Base-by-base conservation (phyloP, 1,140 invertebrate genomes). In the Drosophila miranda region DNA sequence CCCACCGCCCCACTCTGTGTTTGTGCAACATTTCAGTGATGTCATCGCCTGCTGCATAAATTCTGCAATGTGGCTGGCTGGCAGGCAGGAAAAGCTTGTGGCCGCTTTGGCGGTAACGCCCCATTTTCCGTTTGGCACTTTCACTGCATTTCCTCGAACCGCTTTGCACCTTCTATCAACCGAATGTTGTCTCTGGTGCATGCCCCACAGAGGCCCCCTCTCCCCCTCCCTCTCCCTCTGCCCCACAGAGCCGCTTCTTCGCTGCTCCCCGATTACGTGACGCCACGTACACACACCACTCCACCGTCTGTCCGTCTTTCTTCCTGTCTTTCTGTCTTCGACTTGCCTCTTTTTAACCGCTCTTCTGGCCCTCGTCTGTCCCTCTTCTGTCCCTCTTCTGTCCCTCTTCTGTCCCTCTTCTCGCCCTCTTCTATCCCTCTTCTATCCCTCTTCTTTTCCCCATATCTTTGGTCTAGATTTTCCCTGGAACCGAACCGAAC, bases 81-180 rank as follows among this genome's bases (percentile, higher is more conserved):
- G 19, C 64, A 58, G 43, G 34, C 34, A 13, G 34, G 34, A 11
- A 38, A 13, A 38, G 11, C 34, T 38, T 38, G 34, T 38, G 34
- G 34, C 34, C 34, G 11, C 11, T 38, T 38, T 38, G 11, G 34
- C 55, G 70, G 52, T 52, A 53, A 51, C 70, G 56, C 68, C 57
- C 58, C 48, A 23, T 72, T 71, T 74, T 64, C 60, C 67, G 62
- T 45, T 68, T 46, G 66, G 45, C 81, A 86, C 81, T 84, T 84
- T 84, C 81, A 84, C 81, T 84, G 80, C 81, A 84, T 82, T 83
- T 74, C 63, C 59, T 73, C 71, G 41, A 59, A 34, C 44, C 62
- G 46, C 30, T 56, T 76, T 76, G 63, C 63, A 71, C 58, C 53
- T 73, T 75, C 55, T 52, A 63, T 63, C 49, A 19, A 19, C 16